phyloP scores from a whole-genome alignment of 2,113 vertebrate genomes.

The Galbula dea region DNA sequence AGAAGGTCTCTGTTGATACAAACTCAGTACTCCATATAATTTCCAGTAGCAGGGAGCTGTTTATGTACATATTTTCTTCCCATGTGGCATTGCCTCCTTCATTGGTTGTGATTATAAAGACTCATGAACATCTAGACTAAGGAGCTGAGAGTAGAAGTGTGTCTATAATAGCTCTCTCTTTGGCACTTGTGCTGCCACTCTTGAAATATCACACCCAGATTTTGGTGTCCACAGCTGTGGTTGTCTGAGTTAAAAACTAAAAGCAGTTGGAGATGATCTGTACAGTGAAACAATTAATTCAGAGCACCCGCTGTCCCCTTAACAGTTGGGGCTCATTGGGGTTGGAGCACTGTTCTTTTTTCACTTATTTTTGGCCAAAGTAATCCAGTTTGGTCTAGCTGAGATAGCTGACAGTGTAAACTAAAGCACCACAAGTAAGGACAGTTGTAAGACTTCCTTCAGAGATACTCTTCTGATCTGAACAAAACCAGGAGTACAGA shows the following conservation, averaged over 20 bases:
- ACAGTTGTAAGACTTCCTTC: neutral
- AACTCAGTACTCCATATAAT: conserved; percentile 29
- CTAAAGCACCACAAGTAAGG: neutral
- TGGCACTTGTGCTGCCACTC: conserved; percentile 42
- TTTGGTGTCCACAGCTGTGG: conserved; percentile 1
- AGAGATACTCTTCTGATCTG: neutral
- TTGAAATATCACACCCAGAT: conserved; percentile 43
- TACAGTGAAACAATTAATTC: neutral
- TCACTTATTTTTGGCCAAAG: neutral
- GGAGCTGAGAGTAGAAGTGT: neutral
- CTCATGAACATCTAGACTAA: conserved; percentile 12
- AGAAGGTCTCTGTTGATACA: conserved; percentile 41
- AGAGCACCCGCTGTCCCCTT: neutral
- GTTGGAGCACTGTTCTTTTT: neutral
- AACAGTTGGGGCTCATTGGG: neutral
- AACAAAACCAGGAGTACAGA: neutral
- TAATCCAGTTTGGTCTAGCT: neutral
- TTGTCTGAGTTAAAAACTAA: conserved; percentile 33
- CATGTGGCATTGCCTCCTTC: conserved; percentile 21
- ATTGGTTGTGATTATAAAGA: conserved; percentile 24
- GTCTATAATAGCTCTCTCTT: conserved; percentile 45
- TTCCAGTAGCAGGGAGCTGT: conserved; percentile 31
- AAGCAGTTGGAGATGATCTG: neutral
- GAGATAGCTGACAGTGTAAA: neutral
- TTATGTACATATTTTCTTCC: conserved; percentile 48